Evolutionary conservation across 1,140 invertebrate species (phyloP).

Genomic region (Aphaenogaster floridana): DNA sequence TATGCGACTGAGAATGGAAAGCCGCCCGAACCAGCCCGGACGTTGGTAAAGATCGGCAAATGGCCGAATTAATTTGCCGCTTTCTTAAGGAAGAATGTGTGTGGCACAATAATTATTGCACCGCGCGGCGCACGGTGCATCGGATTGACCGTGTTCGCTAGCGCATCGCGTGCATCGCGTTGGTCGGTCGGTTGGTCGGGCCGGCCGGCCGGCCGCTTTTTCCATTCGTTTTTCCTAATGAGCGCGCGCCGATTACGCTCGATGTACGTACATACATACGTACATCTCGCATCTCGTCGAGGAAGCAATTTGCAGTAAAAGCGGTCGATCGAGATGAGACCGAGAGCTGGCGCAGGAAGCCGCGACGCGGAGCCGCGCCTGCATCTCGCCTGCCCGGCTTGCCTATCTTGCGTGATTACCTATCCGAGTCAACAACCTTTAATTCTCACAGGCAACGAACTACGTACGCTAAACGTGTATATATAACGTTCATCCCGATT

Average conservation of each 20-base stretch:
- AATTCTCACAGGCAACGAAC: slow-evolving; percentile 46
- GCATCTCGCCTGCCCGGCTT: not conserved
- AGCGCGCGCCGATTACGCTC: slow-evolving; percentile 28
- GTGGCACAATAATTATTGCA: slow-evolving; percentile 59
- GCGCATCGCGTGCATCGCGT: slow-evolving; percentile 36
- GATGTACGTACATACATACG: not conserved
- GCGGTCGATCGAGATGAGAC: slow-evolving; percentile 57
- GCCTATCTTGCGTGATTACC: slow-evolving; percentile 1
- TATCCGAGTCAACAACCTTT: slow-evolving; percentile 59
- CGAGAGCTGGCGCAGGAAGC: slow-evolving; percentile 34
- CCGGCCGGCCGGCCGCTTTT: not conserved
- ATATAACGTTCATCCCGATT: not conserved
- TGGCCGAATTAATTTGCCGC: slow-evolving; percentile 69
- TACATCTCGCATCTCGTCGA: slow-evolving; percentile 19
- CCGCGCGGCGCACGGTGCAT: slow-evolving; percentile 4
- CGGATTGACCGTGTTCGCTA: slow-evolving; percentile 32
- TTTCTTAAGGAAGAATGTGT: slow-evolving; percentile 68
- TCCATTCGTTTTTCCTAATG: slow-evolving; percentile 48
- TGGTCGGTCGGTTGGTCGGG: not conserved
- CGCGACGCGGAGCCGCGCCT: slow-evolving; percentile 16
- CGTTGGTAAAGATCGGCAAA: slow-evolving; percentile 54
- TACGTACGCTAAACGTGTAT: not conserved
- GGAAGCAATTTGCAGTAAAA: slow-evolving; percentile 62
- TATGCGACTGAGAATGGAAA: slow-evolving; percentile 29
- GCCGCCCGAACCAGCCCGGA: slow-evolving; percentile 1